Conservation (phyloP, 2,888 invertebrate genomes). For the Linnaemya tessellans region DNA sequence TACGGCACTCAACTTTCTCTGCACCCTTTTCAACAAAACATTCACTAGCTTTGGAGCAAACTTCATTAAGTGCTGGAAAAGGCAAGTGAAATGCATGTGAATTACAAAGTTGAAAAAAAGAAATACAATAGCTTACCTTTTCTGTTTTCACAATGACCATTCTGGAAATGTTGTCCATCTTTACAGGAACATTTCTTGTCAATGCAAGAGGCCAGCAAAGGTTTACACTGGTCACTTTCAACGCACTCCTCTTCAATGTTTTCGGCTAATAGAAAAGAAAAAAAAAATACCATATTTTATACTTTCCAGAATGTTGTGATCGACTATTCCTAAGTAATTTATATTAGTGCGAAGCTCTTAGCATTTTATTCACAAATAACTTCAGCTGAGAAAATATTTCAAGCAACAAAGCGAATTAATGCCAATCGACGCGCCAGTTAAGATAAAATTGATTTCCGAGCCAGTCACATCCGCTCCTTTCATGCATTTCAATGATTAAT, state of each 20-base stretch:
- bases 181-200: constrained; percentile 80
- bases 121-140: constrained; percentile 75
- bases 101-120: neutral
- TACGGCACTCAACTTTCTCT: constrained; percentile 82
- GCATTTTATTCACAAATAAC: too few species aligned
- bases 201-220: constrained; percentile 80
- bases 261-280: constrained; percentile 74
- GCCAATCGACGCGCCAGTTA: too few species aligned
- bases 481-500: too few species aligned
- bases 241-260: constrained; percentile 80
- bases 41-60: constrained; percentile 79
- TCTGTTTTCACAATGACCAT: constrained; percentile 79
- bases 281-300: too few species aligned
- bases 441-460: too few species aligned
- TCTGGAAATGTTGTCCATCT: constrained; percentile 79
- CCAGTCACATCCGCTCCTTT: too few species aligned
- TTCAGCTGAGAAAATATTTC: too few species aligned
- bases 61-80: constrained; percentile 77
- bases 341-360: too few species aligned
- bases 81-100: constrained; percentile 61
- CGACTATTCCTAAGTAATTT: too few species aligned
- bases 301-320: too few species aligned
- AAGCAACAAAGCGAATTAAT: too few species aligned
- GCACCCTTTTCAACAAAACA: constrained; percentile 80
- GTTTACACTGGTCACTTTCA: constrained; percentile 82